Evolutionary conservation across 2,113 vertebrate species (phyloP).

Genomic region (Micronycteris hirsuta): DNA sequence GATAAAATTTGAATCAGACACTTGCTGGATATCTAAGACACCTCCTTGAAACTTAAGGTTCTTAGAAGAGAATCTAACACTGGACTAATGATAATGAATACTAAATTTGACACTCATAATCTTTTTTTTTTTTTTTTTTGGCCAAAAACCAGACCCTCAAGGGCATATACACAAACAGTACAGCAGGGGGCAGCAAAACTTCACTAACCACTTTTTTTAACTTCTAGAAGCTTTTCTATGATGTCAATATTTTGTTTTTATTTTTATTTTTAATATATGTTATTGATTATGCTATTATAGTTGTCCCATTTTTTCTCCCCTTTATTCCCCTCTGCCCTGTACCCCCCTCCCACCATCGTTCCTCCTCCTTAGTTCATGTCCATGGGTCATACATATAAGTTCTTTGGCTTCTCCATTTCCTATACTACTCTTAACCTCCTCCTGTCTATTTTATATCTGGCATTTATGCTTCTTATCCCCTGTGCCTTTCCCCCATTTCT

Average conservation of each 20-base stretch:
- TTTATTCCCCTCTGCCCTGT: no score
- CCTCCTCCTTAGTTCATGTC: no score
- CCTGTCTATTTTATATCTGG: no score
- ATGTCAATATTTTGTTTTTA: background rate
- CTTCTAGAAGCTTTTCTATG: background rate
- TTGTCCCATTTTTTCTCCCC: no score
- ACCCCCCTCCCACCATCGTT: no score
- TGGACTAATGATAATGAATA: background rate
- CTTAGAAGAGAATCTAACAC: background rate
- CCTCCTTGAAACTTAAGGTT: background rate
- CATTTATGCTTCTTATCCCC: no score
- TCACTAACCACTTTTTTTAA: background rate
- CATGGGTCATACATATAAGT: no score
- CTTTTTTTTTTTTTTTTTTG: background rate
- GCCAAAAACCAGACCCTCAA: background rate
- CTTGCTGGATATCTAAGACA: background rate
- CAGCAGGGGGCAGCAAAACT: conserved; percentile 64
- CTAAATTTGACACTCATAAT: background rate
- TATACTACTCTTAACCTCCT: no score
- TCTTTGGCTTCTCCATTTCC: no score
- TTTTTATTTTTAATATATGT: no score
- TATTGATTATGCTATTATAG: no score
- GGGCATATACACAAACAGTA: background rate
- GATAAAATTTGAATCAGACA: background rate
- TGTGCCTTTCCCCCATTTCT: no score